Base-by-base conservation (phyloP, 2,797 vertebrate species). In the Pantherophis vulpinus region DNA sequence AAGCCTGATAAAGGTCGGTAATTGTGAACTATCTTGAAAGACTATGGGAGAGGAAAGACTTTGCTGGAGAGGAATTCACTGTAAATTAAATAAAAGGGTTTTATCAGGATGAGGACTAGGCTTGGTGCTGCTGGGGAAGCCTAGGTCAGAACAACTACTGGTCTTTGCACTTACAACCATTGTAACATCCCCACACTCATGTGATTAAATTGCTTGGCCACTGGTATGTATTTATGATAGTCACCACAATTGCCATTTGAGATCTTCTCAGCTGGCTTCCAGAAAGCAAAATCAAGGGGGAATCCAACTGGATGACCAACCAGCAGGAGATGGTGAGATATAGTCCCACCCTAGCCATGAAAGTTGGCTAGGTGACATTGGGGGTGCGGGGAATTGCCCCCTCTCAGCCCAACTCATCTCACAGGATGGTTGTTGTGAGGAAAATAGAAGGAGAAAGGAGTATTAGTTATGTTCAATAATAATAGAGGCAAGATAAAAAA, bases 401-500 rank as follows among this genome's bases (percentile, higher is more conserved):
- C 63, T 70, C n/a, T 70, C n/a, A 70, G 13, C 55, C 55, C 54
- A 54, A 54, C 10, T 54, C 10, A 54, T 11, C 54, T 54, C 54
- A 54, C 10, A 54, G 10, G 10, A 11, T 54, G 9, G 51, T 9
- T 54, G 51, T 54, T 54, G 51, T 1, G 9, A 54, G 51, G 51
- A 54, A 54, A 54, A 54, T 54, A 9, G 51, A 54, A 54, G 51
- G 54, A 51, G 8, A 51, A 51, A 51, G 47, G 7, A 51, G 47
- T 51, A 51, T 51, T 8, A 51, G 29, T n/a, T 66, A 66, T 6
- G 61, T n/a, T n/a, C 12, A 70, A 32, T 51, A 51, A 70, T 18
- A 70, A 70, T 8, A 32, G 61, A 63, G 61, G 60, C 11, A 1
- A 63, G 98, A 98, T 91, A 94, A 97, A 98, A 97, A 97, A 97